Evolutionary conservation across 2,888 invertebrate species (phyloP).

Genomic region (Callosobruchus maculatus): DNA sequence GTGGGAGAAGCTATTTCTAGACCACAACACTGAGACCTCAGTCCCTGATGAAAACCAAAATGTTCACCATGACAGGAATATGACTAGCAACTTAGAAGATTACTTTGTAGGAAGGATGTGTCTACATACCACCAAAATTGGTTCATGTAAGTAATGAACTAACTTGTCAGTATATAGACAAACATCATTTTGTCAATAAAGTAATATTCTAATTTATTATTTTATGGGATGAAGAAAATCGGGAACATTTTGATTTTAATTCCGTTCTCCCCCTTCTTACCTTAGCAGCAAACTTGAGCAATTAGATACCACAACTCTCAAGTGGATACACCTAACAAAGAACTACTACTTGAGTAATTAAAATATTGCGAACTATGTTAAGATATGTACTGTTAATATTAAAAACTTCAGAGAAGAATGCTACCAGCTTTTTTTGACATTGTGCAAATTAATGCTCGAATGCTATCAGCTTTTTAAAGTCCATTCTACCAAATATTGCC

Average conservation of each 20-base stretch:
- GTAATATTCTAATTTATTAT: background rate
- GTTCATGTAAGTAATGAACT: constrained; percentile 26
- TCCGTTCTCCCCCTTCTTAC: constrained; percentile 49
- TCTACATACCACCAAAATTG: constrained; percentile 11
- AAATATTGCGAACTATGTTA: background rate
- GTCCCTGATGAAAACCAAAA: constrained; percentile 45
- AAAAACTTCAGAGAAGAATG: background rate
- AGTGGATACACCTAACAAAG: background rate
- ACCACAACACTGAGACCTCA: constrained; percentile 43
- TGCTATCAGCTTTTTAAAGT: background rate
- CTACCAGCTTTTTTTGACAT: background rate
- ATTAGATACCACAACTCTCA: constrained; percentile 15
- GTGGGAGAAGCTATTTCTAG: constrained; percentile 30
- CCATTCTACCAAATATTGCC: background rate
- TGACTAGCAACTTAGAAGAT: background rate
- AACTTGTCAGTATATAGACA: constrained; percentile 6
- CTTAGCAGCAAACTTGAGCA: constrained; percentile 28
- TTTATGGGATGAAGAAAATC: constrained; percentile 5
- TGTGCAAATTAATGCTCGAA: background rate
- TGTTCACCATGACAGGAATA: constrained; percentile 24
- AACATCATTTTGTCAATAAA: background rate
- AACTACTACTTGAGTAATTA: no score
- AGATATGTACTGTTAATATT: background rate
- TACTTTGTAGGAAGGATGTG: background rate
- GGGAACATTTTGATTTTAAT: constrained; percentile 42